A percentile compares a stretch with the other conserved stretches of the same genome.
Conservation (phyloP, 2,888 invertebrate genomes). For the Nowickia ferox region DNA sequence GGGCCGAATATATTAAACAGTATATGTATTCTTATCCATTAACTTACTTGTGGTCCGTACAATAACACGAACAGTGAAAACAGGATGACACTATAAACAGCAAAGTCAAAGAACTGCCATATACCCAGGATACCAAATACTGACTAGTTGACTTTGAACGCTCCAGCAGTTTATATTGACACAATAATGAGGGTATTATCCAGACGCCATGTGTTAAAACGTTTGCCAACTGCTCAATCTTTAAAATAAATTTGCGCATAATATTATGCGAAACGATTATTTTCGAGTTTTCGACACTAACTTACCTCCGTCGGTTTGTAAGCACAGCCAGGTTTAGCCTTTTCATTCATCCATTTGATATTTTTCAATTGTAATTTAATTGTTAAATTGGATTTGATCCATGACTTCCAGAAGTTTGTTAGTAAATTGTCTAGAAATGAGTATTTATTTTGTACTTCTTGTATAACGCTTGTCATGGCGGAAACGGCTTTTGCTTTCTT, state of each 20-base stretch:
- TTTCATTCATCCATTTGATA: constrained; percentile 92
- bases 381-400: constrained; percentile 78
- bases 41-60: constrained; percentile 84
- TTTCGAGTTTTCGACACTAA: background rate
- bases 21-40: background rate
- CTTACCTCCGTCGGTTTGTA: constrained; percentile 91
- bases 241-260: background rate
- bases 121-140: constrained; percentile 91
- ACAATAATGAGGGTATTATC: constrained; percentile 93
- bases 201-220: constrained; percentile 95
- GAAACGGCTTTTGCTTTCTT: background rate
- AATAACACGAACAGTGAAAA: constrained; percentile 94
- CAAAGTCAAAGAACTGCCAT: constrained; percentile 92
- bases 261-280: background rate
- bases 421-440: constrained; percentile 80
- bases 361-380: constrained; percentile 79
- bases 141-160: constrained; percentile 90
- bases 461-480: constrained; percentile 76
- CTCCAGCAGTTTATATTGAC: constrained; percentile 89
- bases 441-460: constrained; percentile 81
- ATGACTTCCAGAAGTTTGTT: constrained; percentile 80
- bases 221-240: constrained; percentile 95
- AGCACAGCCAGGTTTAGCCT: constrained; percentile 89
- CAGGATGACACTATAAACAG: constrained; percentile 94
- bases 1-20: no score